phyloP scores from a whole-genome alignment of 2,797 vertebrate genomes.

The Perodicticus potto region DNA sequence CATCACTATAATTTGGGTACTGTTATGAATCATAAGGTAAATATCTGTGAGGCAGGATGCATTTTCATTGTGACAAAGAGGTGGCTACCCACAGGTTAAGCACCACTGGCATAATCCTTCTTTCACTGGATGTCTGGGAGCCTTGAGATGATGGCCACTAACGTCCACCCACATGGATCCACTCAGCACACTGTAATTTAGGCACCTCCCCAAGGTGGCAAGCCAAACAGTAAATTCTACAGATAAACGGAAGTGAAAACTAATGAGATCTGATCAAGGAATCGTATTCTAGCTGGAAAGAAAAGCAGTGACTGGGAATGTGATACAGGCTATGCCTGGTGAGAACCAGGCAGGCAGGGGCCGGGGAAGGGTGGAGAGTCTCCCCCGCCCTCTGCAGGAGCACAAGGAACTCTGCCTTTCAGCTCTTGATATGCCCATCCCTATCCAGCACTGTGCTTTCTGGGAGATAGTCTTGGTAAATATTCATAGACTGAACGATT shows the following conservation, averaged over 20 bases:
- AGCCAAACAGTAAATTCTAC: neutral
- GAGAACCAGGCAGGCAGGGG: neutral
- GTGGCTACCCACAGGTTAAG: no score
- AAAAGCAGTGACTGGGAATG: neutral
- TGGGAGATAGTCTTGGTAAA: neutral
- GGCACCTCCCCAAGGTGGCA: neutral
- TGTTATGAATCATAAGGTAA: no score
- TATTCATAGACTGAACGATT: neutral
- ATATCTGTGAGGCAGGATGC: no score
- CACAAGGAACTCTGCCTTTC: neutral
- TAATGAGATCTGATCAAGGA: neutral
- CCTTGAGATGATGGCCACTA: neutral
- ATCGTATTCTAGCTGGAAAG: neutral
- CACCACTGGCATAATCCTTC: no score
- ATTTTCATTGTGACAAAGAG: no score
- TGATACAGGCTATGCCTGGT: neutral
- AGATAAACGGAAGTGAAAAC: neutral
- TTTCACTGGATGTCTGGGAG: neutral
- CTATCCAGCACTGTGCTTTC: neutral
- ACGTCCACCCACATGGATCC: neutral
- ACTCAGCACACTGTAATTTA: neutral
- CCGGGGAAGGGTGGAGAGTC: neutral
- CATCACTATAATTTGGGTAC: no score
- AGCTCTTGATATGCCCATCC: neutral
- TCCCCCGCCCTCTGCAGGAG: neutral